Evolutionary conservation across 2,797 vertebrate species (phyloP).

Genomic region (Eutrigla gurnardus): DNA sequence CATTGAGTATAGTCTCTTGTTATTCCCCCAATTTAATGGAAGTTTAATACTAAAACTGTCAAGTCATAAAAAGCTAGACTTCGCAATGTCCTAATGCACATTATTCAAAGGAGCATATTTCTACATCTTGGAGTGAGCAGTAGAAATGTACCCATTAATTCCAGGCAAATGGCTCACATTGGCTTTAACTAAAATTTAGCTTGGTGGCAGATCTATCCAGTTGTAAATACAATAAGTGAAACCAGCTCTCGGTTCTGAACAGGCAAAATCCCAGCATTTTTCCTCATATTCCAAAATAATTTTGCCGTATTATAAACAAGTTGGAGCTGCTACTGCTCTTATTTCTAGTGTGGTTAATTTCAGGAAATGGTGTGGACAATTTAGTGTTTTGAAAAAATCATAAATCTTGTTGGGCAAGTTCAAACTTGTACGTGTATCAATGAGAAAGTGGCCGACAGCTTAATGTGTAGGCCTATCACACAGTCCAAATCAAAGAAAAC

Average conservation of each 20-base stretch:
- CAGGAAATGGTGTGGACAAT: not conserved
- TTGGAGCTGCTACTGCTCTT: not conserved
- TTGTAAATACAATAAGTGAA: conserved; percentile 1
- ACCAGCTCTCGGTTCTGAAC: not conserved
- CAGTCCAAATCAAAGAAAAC: conserved; percentile 48
- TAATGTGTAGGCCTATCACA: not conserved
- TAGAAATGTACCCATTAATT: not conserved
- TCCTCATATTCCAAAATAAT: not conserved
- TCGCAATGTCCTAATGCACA: conserved; percentile 5
- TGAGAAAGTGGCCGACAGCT: not conserved
- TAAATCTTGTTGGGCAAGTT: not conserved
- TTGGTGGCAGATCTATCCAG: not conserved
- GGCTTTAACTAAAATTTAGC: not conserved
- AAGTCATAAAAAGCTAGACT: not conserved
- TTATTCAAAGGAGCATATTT: conserved; percentile 2
- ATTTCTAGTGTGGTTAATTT: not conserved
- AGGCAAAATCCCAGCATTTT: not conserved
- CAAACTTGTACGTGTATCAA: not conserved
- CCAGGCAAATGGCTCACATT: not conserved
- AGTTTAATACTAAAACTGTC: conserved; percentile 6
- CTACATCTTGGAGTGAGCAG: not conserved
- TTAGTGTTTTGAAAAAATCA: not conserved
- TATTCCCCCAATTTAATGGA: conserved; percentile 6
- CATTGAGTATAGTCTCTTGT: not conserved
- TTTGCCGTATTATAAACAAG: not conserved